These are phyloP conservation scores for Pseudococcus longispinus DNA, from an alignment of 2,888 invertebrate genomes.

Conservation along the genomic window DNA sequence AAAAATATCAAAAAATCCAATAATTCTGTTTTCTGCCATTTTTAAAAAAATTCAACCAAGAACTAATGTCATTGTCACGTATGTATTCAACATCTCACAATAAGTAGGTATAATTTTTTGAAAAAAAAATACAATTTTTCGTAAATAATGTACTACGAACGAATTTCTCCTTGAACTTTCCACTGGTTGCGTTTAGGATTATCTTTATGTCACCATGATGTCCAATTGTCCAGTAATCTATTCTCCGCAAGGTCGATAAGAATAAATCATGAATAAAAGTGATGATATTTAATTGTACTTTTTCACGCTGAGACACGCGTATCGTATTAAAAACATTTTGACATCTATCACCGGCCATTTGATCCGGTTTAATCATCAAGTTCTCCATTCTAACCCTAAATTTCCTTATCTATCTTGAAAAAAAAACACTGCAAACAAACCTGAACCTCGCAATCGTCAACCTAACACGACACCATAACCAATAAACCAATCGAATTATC, in stretches of 20 bases:
- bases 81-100: no score
- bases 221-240: neutral
- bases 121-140: neutral
- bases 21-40: no score
- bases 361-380: neutral
- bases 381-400: no score
- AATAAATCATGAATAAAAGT: neutral
- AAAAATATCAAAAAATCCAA: no score
- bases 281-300: slow-evolving; percentile 12
- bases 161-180: slow-evolving; percentile 1
- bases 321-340: neutral
- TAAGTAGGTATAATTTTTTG: no score
- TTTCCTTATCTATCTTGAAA: no score
- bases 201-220: neutral
- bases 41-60: no score
- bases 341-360: neutral
- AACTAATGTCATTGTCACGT: no score
- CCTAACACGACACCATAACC: no score
- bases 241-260: neutral
- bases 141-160: neutral
- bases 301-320: neutral
- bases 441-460: no score
- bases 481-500: no score
- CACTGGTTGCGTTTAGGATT: neutral
- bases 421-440: no score